Evolutionary conservation across 2,797 vertebrate species (phyloP).

Genomic region (Tapera naevia): DNA sequence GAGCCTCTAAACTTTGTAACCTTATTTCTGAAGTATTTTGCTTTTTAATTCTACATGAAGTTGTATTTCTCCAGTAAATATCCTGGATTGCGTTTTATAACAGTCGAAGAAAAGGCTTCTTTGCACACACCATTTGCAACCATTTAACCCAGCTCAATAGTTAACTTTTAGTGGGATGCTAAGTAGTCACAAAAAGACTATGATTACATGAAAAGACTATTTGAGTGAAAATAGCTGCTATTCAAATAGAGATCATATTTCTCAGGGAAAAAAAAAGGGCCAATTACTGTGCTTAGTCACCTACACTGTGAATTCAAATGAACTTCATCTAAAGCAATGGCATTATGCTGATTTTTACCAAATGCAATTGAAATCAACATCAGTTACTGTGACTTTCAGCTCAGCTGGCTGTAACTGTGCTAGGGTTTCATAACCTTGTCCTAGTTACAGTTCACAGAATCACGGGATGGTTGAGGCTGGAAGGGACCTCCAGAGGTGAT

Average conservation of each 20-base stretch:
- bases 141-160: background rate
- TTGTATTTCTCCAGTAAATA: background rate
- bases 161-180: slow-evolving; percentile 27
- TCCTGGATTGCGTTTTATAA: background rate
- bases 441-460: background rate
- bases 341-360: background rate
- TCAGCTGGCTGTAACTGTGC: background rate
- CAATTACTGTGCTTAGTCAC: slow-evolving; percentile 34
- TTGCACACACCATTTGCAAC: background rate
- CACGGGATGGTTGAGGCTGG: background rate
- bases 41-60: background rate
- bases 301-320: slow-evolving; percentile 27
- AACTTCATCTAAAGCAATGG: background rate
- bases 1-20: background rate
- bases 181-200: slow-evolving; percentile 40
- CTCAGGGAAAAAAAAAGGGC: background rate
- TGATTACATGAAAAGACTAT: slow-evolving; percentile 38
- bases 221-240: slow-evolving; percentile 41
- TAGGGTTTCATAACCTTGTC: background rate
- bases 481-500: background rate
- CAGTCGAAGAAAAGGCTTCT: background rate
- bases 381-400: background rate
- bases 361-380: background rate
- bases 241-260: slow-evolving; percentile 38
- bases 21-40: background rate